Evolutionary conservation across 2,113 vertebrate species (phyloP).

Genomic region (Syrrhaptes paradoxus): DNA sequence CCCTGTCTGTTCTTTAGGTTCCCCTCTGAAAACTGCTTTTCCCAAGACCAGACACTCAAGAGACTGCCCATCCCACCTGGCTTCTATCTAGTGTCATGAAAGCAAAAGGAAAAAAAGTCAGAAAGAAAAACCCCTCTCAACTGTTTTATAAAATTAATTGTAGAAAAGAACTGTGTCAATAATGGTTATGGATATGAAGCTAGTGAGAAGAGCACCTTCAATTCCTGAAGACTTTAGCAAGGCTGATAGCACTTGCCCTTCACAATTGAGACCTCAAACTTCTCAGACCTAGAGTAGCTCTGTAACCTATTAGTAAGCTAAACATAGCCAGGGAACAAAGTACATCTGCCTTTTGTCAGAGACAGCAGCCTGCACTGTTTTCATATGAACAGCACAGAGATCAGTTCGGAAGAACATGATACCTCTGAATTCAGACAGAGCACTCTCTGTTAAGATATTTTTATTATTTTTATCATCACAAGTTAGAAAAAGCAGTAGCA

Average conservation of each 20-base stretch:
- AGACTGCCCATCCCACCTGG: neutral
- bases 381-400: neutral
- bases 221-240: neutral
- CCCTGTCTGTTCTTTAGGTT: neutral
- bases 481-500: neutral
- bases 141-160: neutral
- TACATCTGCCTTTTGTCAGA: neutral
- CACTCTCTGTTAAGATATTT: neutral
- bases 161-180: neutral
- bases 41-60: neutral
- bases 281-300: neutral
- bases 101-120: neutral
- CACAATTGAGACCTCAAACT: neutral
- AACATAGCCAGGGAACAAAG: neutral
- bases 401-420: neutral
- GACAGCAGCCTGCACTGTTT: conserved; percentile 1
- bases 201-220: neutral
- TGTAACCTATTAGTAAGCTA: neutral
- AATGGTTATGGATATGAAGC: neutral
- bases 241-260: neutral
- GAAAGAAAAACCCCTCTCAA: neutral
- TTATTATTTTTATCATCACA: neutral
- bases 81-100: neutral
- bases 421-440: neutral
- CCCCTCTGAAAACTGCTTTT: neutral